Conservation (phyloP, 1,140 invertebrate species). For the Lasioglossum albipes region DNA sequence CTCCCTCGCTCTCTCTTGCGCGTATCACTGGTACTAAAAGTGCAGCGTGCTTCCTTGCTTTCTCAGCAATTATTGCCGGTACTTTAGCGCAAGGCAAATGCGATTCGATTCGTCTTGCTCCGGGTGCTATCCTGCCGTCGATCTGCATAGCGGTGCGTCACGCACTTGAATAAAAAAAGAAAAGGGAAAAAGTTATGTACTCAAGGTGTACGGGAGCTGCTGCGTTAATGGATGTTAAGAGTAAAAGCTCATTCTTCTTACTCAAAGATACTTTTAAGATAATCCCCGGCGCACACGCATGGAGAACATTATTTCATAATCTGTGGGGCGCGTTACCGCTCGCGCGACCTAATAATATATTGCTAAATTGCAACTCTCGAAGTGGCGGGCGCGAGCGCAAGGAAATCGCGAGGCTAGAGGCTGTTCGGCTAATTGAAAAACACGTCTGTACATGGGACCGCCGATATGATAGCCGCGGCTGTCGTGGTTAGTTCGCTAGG, state of each 20-base stretch:
- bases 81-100: slow-evolving; percentile 42
- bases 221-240: slow-evolving; percentile 63
- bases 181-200: slow-evolving; percentile 22
- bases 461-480: no score
- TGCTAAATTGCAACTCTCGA: slow-evolving; percentile 28
- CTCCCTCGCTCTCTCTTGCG: no score
- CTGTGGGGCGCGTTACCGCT: slow-evolving; percentile 16
- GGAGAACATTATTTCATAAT: slow-evolving; percentile 53
- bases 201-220: slow-evolving; percentile 27
- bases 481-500: no score
- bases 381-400: background rate
- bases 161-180: slow-evolving; percentile 53
- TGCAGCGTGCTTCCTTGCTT: slow-evolving; percentile 18
- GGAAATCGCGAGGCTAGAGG: background rate
- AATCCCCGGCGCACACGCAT: slow-evolving; percentile 44
- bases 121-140: slow-evolving; percentile 39
- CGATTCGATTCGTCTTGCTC: slow-evolving; percentile 63
- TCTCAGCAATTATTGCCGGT: slow-evolving; percentile 47
- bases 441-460: background rate
- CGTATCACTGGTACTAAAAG: slow-evolving; percentile 26
- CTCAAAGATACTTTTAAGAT: slow-evolving; percentile 59
- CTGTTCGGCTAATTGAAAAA: slow-evolving; percentile 38
- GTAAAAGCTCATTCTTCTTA: slow-evolving; percentile 66
- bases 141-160: slow-evolving; percentile 57
- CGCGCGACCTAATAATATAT: slow-evolving; percentile 38